Evolutionary conservation across 2,797 vertebrate species (phyloP).

Genomic region (Buceros bicornis): DNA sequence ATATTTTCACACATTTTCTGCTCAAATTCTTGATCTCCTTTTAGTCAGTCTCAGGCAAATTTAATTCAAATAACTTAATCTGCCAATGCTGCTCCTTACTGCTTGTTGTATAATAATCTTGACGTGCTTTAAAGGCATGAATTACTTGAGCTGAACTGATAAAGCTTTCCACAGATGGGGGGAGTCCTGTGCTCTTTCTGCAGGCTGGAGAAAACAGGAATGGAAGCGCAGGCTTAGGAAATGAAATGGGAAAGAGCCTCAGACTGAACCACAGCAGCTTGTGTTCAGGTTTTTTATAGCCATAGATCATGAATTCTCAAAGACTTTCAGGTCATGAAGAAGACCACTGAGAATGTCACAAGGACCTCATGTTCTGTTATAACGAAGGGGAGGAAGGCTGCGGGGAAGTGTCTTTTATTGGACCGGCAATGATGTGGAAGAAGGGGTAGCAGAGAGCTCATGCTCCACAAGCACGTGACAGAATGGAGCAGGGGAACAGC

Average conservation of each 20-base stretch:
- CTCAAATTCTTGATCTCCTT: background rate
- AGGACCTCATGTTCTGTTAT: too few species aligned
- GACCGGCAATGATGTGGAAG: too few species aligned
- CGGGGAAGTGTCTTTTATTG: too few species aligned
- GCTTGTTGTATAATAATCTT: background rate
- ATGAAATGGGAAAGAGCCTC: background rate
- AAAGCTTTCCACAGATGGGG: background rate
- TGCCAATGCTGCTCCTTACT: rapidly evolving
- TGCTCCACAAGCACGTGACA: too few species aligned
- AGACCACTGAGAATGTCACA: background rate
- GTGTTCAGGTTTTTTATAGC: background rate
- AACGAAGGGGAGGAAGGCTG: too few species aligned
- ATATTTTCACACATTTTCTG: background rate
- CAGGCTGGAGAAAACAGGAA: background rate
- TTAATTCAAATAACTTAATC: background rate
- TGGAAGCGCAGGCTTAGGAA: background rate
- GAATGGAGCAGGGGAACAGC: too few species aligned
- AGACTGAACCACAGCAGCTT: background rate
- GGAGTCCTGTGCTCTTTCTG: background rate
- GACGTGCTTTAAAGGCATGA: background rate
- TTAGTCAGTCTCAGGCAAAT: background rate
- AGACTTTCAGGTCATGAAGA: background rate
- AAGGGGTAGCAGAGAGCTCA: too few species aligned
- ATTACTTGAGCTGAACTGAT: background rate
- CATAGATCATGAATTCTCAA: rapidly evolving